phyloP scores from a whole-genome alignment of 2,888 invertebrate genomes.

The Drosophila neotestacea region DNA sequence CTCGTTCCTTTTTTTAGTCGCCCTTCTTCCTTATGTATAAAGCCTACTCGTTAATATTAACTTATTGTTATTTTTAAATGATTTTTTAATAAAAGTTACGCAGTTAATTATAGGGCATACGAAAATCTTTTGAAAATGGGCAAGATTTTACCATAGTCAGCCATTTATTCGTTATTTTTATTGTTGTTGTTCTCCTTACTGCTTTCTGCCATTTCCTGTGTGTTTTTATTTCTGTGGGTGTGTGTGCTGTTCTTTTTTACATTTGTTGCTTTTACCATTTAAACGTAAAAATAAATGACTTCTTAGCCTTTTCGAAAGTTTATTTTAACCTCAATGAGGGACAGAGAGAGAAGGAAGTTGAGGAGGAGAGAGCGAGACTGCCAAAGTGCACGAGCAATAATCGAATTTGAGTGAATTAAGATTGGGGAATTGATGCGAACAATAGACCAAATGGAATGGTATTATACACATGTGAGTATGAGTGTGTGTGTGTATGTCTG shows the following conservation, averaged over 20 bases:
- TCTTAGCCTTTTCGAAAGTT: conserved; percentile 76
- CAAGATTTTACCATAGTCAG: conserved; percentile 27
- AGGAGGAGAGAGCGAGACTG: neutral
- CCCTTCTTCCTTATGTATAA: neutral
- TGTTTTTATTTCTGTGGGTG: conserved; percentile 28
- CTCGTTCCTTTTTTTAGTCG: neutral
- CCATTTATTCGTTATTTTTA: conserved; percentile 30
- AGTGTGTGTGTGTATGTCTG: conserved; percentile 28
- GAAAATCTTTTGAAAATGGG: conserved; percentile 28
- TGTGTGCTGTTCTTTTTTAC: conserved; percentile 46
- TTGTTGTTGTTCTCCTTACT: conserved; percentile 50
- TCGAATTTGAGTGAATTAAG: conserved; percentile 83
- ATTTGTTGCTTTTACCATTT: conserved; percentile 73
- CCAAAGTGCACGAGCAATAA: conserved; percentile 75
- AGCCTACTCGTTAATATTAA: neutral
- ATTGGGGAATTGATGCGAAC: conserved; percentile 78
- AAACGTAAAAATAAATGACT: conserved; percentile 80
- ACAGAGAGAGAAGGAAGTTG: conserved; percentile 1
- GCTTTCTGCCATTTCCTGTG: conserved; percentile 33
- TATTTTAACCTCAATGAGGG: conserved; percentile 72
- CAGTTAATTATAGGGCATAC: conserved; percentile 32
- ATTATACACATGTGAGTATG: conserved; percentile 22
- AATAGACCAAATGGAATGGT: conserved; percentile 56
- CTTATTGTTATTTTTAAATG: neutral
- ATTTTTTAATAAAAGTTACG: neutral